phyloP scores from a whole-genome alignment of 2,797 vertebrate species.

The Sebastes ruberrimus region DNA sequence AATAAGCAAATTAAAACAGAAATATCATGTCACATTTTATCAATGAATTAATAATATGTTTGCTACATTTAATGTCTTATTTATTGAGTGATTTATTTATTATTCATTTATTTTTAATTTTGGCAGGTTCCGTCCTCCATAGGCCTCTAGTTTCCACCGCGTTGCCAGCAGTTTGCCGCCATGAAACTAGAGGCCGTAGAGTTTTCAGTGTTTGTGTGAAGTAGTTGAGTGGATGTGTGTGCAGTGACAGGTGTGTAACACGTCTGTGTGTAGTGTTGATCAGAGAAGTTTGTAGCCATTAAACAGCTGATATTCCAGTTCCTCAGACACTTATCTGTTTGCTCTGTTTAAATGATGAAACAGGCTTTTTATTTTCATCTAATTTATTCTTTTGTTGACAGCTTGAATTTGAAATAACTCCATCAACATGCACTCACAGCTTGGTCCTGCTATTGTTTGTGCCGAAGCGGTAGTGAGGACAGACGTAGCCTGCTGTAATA shows the following conservation, averaged over 20 bases:
- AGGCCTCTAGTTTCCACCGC: too few relatives aligned
- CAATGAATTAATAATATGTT: too few relatives aligned
- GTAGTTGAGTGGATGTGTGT: not conserved
- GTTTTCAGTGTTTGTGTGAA: not conserved
- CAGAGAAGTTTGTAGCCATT: not conserved
- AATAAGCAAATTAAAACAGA: too few relatives aligned
- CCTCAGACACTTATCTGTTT: not conserved
- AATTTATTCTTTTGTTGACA: not conserved
- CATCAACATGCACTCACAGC: not conserved
- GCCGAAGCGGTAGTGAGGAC: not conserved
- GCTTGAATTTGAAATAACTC: not conserved
- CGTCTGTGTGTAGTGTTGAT: not conserved
- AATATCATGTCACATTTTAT: too few relatives aligned
- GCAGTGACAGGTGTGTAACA: not conserved
- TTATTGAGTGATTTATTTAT: too few relatives aligned
- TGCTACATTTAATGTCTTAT: too few relatives aligned
- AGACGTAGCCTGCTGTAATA: too few relatives aligned
- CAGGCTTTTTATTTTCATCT: not conserved
- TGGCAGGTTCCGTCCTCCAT: too few relatives aligned
- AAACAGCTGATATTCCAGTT: not conserved
- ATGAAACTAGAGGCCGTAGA: slow-evolving; percentile 14
- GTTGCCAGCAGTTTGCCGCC: too few relatives aligned
- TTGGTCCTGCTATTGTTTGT: not conserved
- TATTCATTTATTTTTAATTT: too few relatives aligned
- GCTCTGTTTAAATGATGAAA: not conserved